Percentiles rank a stretch among this genome's conserved stretches.
Conservation (phyloP, 1,140 invertebrate species). For the Adoxophyes honmai region DNA sequence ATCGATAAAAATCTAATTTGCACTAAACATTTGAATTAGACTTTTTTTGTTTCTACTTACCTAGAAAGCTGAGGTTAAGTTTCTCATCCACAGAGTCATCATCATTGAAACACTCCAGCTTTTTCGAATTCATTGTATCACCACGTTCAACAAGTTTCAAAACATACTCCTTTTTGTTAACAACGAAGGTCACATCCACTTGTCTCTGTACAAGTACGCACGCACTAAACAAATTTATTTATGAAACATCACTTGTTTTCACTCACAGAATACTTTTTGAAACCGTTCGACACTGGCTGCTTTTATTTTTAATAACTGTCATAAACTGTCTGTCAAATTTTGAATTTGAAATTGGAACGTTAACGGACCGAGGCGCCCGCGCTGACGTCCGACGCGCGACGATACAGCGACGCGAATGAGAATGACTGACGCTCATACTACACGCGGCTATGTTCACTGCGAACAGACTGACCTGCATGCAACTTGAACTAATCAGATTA, state of each 20-base stretch:
- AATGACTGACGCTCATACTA: constrained; percentile 45
- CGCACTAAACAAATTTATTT: constrained; percentile 21
- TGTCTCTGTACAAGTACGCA: constrained; percentile 47
- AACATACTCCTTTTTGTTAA: constrained; percentile 43
- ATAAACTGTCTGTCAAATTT: constrained; percentile 36
- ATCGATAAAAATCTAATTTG: neutral
- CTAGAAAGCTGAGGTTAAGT: constrained; percentile 71
- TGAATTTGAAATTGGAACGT: constrained; percentile 42
- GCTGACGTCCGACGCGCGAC: constrained; percentile 39
- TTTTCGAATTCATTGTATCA: constrained; percentile 70
- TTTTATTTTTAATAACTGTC: constrained; percentile 25
- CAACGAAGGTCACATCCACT: constrained; percentile 52
- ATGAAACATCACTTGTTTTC: constrained; percentile 12
- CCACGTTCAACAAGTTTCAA: constrained; percentile 35
- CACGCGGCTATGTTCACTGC: constrained; percentile 38
- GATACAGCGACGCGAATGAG: constrained; percentile 56
- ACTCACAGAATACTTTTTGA: neutral
- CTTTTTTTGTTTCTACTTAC: constrained; percentile 36
- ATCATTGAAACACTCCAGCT: constrained; percentile 66
- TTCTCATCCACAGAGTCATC: constrained; percentile 67
- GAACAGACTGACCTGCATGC: constrained; percentile 39
- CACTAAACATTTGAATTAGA: too few relatives aligned
- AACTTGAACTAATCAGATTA: constrained; percentile 54
- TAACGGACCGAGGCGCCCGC: constrained; percentile 42
- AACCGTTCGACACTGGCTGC: neutral